Conservation (phyloP, 2,888 invertebrate species). For the Thymelicus acteon region DNA sequence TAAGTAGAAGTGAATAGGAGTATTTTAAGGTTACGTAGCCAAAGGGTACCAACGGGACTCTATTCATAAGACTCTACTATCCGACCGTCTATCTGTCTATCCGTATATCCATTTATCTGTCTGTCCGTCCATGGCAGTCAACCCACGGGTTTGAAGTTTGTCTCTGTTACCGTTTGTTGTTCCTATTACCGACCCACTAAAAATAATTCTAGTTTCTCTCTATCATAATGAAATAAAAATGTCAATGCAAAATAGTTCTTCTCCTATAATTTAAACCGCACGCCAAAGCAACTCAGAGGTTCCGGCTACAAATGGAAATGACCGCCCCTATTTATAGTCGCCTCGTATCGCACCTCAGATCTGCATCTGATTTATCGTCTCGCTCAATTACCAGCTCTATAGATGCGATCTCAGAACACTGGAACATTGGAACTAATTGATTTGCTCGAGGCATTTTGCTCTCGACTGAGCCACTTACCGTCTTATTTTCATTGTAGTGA, state of each 20-base stretch:
- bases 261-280: constrained; percentile 28
- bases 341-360: constrained; percentile 30
- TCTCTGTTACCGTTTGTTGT: no score
- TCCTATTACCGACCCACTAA: no score
- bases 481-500: constrained; percentile 1
- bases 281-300: constrained; percentile 39
- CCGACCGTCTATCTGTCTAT: no score
- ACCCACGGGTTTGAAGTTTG: no score
- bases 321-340: constrained; percentile 48
- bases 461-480: not conserved
- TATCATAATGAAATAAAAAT: no score
- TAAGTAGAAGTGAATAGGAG: no score
- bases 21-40: no score
- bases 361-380: constrained; percentile 28
- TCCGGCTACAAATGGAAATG: constrained; percentile 51
- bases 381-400: constrained; percentile 24
- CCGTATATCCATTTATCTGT: no score
- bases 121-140: no score
- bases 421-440: constrained; percentile 4
- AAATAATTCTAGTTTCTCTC: no score
- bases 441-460: constrained; percentile 11
- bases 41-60: no score
- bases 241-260: not conserved
- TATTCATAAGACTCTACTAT: no score
- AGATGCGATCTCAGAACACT: constrained; percentile 4